Conservation (phyloP, 2,113 vertebrate genomes). For the Sapayoa aenigma region DNA sequence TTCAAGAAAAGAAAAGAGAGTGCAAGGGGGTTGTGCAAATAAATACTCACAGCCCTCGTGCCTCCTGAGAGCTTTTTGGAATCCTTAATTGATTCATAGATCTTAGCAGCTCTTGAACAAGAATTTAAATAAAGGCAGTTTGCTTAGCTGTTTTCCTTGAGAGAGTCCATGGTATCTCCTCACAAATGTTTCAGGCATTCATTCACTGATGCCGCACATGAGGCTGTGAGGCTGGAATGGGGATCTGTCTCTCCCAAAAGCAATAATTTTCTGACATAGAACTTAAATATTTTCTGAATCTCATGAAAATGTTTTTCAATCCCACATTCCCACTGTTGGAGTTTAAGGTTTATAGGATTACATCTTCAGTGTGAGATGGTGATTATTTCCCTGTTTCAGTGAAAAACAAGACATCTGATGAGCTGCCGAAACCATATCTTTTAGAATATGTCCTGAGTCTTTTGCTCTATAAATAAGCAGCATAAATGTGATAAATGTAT, state of each 20-base stretch:
- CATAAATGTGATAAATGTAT: not conserved
- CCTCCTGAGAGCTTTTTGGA: not conserved
- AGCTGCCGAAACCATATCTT: not conserved
- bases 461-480: not conserved
- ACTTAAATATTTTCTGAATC: not conserved
- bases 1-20: not conserved
- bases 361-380: not conserved
- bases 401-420: not conserved
- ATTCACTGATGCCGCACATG: not conserved
- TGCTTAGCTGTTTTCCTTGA: not conserved
- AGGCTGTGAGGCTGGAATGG: not conserved
- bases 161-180: not conserved
- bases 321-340: not conserved
- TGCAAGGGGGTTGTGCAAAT: not conserved
- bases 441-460: not conserved
- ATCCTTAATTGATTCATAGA: conserved; percentile 10
- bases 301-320: not conserved
- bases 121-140: not conserved
- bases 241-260: not conserved
- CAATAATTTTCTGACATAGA: not conserved
- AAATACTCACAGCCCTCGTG: not conserved
- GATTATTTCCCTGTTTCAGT: not conserved
- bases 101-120: not conserved
- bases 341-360: not conserved
- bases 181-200: not conserved